Base-by-base conservation (phyloP, 2,797 vertebrate genomes). In the Onychomys arenicola region DNA sequence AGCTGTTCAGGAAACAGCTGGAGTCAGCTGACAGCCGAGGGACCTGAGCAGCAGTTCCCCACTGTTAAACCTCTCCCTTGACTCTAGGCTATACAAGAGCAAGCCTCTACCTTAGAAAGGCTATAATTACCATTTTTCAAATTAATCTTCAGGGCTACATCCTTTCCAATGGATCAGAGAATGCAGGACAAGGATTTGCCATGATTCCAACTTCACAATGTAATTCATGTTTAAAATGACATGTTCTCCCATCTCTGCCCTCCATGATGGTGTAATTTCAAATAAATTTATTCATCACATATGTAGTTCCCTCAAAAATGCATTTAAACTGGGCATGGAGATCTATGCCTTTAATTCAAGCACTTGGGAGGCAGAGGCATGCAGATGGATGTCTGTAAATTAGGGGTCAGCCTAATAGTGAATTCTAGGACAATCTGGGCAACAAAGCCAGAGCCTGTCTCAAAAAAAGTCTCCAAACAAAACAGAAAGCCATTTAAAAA, bases 201-300 rank as follows among this genome's bases (percentile, higher is more conserved):
- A 75, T 13, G n/a, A 92, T 80, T 55, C 32, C 80, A 93, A 95
- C 71, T 49, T 84, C 10, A 2, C 21, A 17, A n/a, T 29, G 13
- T 37, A 86, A 82, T 37, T 80, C 37, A 78, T 21, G 40, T 55
- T 92, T 89, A 94, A 93, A 83, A 19, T 65, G 75, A 87, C 91
- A 83, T 12, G n/a, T 52, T 92, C 25, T 80, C 49, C 69, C 43
- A 75, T 55, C 23, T 87, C 83, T 49, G 89, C n/a, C 9, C 32
- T 81, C 23, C 8, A 49, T 0, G 7, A 89, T 14, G 27, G 80
- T 37, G 49, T 16, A 75, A 90, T 75, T 90, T 88, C 87, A 89
- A 76, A 71, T 23, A 19, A 89, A 89, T 29, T 63, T 91, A 77
- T 27, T 81, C 8, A 21, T 87, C 49, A 92, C 27, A 14, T 23